These are phyloP conservation scores for Geopemphigus sp. DNA, from an alignment of 1,140 invertebrate species.

Conservation along the genomic window DNA sequence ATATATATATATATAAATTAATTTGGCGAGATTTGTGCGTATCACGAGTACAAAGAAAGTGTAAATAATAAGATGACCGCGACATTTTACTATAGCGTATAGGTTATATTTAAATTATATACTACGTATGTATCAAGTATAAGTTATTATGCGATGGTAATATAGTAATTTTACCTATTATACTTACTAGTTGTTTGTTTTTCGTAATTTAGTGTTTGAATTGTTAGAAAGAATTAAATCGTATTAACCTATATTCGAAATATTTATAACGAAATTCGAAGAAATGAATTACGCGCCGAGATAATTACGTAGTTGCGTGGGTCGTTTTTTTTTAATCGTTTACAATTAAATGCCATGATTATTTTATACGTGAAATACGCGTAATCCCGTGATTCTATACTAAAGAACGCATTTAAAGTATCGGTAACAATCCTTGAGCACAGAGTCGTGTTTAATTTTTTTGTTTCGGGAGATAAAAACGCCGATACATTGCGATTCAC, in stretches of 20 bases:
- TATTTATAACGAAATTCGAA: not conserved
- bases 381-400: too few relatives aligned
- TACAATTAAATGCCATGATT: not conserved
- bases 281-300: not conserved
- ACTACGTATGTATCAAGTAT: not conserved
- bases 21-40: not conserved
- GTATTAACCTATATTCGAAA: constrained; percentile 27
- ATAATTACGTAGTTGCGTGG: not conserved
- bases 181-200: not conserved
- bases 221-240: constrained; percentile 7
- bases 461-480: too few relatives aligned
- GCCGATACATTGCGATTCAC: too few relatives aligned
- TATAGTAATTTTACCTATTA: too few relatives aligned
- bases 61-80: not conserved
- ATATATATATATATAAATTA: too few relatives aligned
- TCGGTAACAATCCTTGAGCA: too few relatives aligned
- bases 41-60: not conserved
- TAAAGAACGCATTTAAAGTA: too few relatives aligned
- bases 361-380: not conserved
- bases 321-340: not conserved
- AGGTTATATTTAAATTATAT: not conserved
- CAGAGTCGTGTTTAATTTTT: too few relatives aligned
- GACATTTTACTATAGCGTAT: too few relatives aligned
- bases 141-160: not conserved
- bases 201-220: not conserved